A percentile compares a stretch with the other conserved stretches of the same genome.
Evolutionary conservation across 1,140 invertebrate genomes (phyloP).

Genomic region (Bradysia coprophila): DNA sequence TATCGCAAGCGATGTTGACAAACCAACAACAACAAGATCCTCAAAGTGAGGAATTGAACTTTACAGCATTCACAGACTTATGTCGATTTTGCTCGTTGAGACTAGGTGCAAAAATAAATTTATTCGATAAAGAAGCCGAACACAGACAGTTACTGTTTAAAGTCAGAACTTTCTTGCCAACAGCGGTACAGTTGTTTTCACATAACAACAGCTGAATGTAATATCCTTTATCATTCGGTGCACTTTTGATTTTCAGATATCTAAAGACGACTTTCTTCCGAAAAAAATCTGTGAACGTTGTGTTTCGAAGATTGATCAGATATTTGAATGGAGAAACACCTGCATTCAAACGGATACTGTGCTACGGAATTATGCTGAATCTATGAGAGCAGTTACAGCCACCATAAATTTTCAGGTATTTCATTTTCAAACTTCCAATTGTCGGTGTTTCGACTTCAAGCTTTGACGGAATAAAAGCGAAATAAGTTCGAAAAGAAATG

Average conservation of each 20-base stretch:
- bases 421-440: too few relatives aligned
- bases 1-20: conserved; percentile 1
- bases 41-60: conserved; percentile 41
- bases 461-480: conserved; percentile 6
- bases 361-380: conserved; percentile 43
- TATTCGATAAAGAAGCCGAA: conserved; percentile 49
- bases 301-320: conserved; percentile 38
- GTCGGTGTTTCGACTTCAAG: too few relatives aligned
- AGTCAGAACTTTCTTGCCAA: conserved; percentile 41
- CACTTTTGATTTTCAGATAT: conserved; percentile 32
- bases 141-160: conserved; percentile 47
- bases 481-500: too few relatives aligned
- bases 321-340: conserved; percentile 44
- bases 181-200: conserved; percentile 10
- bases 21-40: conserved; percentile 1
- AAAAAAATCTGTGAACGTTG: conserved; percentile 51
- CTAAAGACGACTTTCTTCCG: conserved; percentile 46
- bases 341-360: conserved; percentile 41
- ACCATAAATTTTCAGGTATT: conserved; percentile 42
- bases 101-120: conserved; percentile 36
- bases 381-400: conserved; percentile 38
- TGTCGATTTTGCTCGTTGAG: conserved; percentile 46
- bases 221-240: background rate
- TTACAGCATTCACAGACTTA: conserved; percentile 38
- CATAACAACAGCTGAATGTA: background rate